Percentiles rank a stretch among this genome's conserved stretches.
Evolutionary conservation across 1,140 invertebrate species (phyloP).

Genomic region (Lordiphosa mommai): DNA sequence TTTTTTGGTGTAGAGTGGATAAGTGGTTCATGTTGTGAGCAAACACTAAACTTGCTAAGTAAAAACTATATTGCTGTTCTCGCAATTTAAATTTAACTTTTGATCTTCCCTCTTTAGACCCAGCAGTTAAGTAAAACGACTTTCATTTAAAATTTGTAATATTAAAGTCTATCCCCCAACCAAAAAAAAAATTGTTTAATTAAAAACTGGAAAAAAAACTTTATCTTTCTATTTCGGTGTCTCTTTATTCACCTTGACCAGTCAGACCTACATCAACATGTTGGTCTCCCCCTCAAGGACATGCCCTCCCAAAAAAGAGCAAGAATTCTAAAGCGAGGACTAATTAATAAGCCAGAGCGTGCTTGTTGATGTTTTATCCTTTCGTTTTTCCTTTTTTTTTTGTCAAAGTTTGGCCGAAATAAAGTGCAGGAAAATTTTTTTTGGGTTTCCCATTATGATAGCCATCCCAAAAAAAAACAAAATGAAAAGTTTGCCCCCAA

Average conservation of each 20-base stretch:
- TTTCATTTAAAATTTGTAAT: too few species aligned
- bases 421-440: constrained; percentile 12
- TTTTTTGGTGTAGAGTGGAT: too few species aligned
- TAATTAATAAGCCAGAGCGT: constrained; percentile 59
- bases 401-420: constrained; percentile 20
- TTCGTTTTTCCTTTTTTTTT: constrained; percentile 21
- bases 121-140: too few species aligned
- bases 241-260: background rate
- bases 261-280: constrained; percentile 7
- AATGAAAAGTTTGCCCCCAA: constrained; percentile 6
- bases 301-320: background rate
- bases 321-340: constrained; percentile 17
- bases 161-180: too few species aligned
- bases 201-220: background rate
- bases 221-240: background rate
- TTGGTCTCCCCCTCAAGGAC: constrained; percentile 8
- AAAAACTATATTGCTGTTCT: too few species aligned
- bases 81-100: too few species aligned
- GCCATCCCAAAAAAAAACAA: constrained; percentile 25
- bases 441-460: constrained; percentile 51
- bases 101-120: too few species aligned
- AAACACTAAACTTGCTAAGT: too few species aligned
- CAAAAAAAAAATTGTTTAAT: too few species aligned
- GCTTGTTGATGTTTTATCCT: constrained; percentile 20
- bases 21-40: too few species aligned